phyloP scores from a whole-genome alignment of 2,888 invertebrate species.

The Temnothorax rugatulus region DNA sequence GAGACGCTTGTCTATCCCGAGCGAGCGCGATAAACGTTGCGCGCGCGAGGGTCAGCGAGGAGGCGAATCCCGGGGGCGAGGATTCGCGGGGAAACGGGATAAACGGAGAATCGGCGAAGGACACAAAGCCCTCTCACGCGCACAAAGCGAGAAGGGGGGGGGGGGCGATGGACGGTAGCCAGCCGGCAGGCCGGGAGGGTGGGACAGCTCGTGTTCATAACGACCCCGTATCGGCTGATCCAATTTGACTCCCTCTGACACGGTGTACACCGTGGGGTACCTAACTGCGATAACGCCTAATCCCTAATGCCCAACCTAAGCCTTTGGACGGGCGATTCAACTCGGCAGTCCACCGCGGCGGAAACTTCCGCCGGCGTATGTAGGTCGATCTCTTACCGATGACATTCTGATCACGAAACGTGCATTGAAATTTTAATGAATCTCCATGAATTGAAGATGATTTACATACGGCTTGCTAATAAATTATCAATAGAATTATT shows the following conservation, averaged over 20 bases:
- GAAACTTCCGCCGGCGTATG: conserved; percentile 50
- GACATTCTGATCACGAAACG: background rate
- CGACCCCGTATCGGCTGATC: conserved; percentile 78
- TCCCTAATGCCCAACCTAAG: conserved; percentile 60
- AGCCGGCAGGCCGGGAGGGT: conserved; percentile 18
- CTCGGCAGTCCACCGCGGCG: conserved; percentile 18
- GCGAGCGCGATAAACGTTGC: conserved; percentile 48
- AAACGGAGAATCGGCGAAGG: conserved; percentile 49
- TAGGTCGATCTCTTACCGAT: conserved; percentile 41
- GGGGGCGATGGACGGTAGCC: conserved; percentile 27
- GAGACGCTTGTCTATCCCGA: conserved; percentile 36
- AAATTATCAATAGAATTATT: background rate
- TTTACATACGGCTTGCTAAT: background rate
- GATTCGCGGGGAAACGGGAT: background rate
- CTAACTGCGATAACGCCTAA: conserved; percentile 65
- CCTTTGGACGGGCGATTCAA: conserved; percentile 40
- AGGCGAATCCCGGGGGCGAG: conserved; percentile 20
- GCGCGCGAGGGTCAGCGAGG: conserved; percentile 36
- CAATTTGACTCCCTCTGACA: conserved; percentile 76
- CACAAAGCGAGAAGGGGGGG: conserved; percentile 51
- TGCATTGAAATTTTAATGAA: conserved; percentile 21
- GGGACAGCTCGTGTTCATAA: conserved; percentile 74
- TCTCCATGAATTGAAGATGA: background rate
- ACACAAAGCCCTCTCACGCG: conserved; percentile 29
- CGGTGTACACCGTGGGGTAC: conserved; percentile 57